Evolutionary conservation across 2,888 invertebrate genomes (phyloP).

Genomic region (Hemistola chrysoprasaria): DNA sequence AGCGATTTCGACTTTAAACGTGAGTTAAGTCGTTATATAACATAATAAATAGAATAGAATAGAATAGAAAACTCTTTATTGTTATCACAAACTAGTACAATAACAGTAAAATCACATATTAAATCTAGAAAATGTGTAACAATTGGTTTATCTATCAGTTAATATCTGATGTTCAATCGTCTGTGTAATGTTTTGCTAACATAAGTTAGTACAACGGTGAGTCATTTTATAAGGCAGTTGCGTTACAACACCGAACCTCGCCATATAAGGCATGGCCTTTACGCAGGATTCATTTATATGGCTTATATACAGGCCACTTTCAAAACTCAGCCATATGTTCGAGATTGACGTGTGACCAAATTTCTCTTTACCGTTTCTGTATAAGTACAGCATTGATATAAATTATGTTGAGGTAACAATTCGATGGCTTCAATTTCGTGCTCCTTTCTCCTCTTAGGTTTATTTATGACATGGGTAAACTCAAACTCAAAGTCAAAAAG

Average conservation of each 20-base stretch:
- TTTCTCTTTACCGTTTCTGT: slow-evolving; percentile 51
- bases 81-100: too few relatives aligned
- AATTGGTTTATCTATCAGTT: too few relatives aligned
- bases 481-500: too few relatives aligned
- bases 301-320: slow-evolving; percentile 73
- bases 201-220: slow-evolving; percentile 54
- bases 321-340: slow-evolving; percentile 76
- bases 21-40: too few relatives aligned
- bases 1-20: too few relatives aligned
- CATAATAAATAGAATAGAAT: too few relatives aligned
- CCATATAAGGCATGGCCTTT: slow-evolving; percentile 77
- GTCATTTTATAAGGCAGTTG: slow-evolving; percentile 66
- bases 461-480: too few relatives aligned
- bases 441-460: too few relatives aligned
- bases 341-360: slow-evolving; percentile 69
- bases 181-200: slow-evolving; percentile 67
- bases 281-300: slow-evolving; percentile 69
- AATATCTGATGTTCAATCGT: slow-evolving; percentile 72
- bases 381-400: slow-evolving; percentile 9
- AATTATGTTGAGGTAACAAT: slow-evolving; percentile 12
- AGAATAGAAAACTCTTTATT: too few relatives aligned
- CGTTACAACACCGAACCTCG: slow-evolving; percentile 61
- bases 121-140: too few relatives aligned
- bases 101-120: too few relatives aligned
- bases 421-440: slow-evolving; percentile 12